Evolutionary conservation across 1,140 invertebrate species (phyloP).

Genomic region (Calliopsis andreniformis): DNA sequence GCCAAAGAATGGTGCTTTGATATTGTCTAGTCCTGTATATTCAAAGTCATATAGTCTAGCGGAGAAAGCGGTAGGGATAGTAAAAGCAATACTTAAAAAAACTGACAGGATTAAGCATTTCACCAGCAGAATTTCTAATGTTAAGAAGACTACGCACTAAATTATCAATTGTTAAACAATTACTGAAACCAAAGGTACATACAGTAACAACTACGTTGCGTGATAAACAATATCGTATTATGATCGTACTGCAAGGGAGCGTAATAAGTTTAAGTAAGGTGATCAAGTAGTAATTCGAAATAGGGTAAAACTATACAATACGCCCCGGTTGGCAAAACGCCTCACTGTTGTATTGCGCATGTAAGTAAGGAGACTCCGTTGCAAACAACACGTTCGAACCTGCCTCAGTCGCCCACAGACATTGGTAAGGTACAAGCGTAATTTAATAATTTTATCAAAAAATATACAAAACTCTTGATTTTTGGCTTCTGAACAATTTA

Average conservation of each 20-base stretch:
- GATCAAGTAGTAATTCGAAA: not conserved
- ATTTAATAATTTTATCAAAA: too few species aligned
- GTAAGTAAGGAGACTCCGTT: too few species aligned
- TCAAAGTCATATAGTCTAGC: slow-evolving; percentile 72
- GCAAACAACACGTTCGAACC: too few species aligned
- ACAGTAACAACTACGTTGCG: not conserved
- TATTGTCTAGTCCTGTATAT: slow-evolving; percentile 73
- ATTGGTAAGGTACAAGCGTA: too few species aligned
- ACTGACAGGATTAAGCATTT: not conserved
- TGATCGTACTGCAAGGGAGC: not conserved
- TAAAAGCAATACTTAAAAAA: not conserved
- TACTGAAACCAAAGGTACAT: not conserved
- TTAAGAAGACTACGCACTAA: not conserved
- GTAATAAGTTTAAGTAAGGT: not conserved
- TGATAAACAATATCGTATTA: not conserved
- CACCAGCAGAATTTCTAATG: not conserved
- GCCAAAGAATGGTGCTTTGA: slow-evolving; percentile 71
- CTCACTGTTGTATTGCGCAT: too few species aligned
- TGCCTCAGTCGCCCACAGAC: too few species aligned
- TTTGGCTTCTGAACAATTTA: too few species aligned
- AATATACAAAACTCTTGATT: too few species aligned
- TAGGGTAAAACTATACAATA: too few species aligned
- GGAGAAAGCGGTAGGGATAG: slow-evolving; percentile 63
- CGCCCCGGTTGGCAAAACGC: too few species aligned
- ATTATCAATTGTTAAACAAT: not conserved